Percentiles rank a stretch among this genome's conserved stretches.
These are phyloP conservation scores for Cremastinae sp. DNA, from an alignment of 2,888 invertebrate species.

Conservation along the genomic window DNA sequence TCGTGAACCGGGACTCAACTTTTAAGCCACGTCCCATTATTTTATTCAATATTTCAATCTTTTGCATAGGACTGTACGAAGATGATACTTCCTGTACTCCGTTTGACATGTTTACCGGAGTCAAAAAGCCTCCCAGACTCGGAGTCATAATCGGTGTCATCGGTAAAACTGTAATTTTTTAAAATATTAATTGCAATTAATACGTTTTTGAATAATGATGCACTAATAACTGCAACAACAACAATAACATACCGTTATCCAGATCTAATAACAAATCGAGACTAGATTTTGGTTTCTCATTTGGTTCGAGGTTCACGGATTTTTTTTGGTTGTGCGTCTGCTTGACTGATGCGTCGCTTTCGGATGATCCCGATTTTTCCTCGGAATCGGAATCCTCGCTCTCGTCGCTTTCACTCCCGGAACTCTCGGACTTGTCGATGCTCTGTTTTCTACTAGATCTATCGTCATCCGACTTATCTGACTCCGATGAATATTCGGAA, in stretches of 20 bases:
- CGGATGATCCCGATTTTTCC: constrained; percentile 72
- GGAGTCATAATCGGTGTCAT: constrained; percentile 90
- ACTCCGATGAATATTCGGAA: constrained; percentile 76
- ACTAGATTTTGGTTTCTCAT: constrained; percentile 85
- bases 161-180: constrained; percentile 82
- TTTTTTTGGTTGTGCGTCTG: constrained; percentile 71
- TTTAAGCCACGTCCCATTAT: constrained; percentile 87
- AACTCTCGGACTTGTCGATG: constrained; percentile 68
- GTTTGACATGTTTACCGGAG: constrained; percentile 82
- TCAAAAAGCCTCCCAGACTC: constrained; percentile 89
- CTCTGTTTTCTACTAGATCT: constrained; percentile 59
- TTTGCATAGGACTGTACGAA: constrained; percentile 83
- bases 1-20: constrained; percentile 86
- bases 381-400: constrained; percentile 73
- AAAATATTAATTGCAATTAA: constrained; percentile 13
- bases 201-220: background rate
- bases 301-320: constrained; percentile 70
- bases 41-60: constrained; percentile 86
- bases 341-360: constrained; percentile 70
- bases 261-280: constrained; percentile 92
- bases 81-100: constrained; percentile 82
- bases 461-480: constrained; percentile 57
- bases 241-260: constrained; percentile 83
- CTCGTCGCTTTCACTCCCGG: constrained; percentile 72
- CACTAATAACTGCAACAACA: constrained; percentile 69